Base-by-base conservation (phyloP, 2,797 vertebrate species). In the Picus viridis region DNA sequence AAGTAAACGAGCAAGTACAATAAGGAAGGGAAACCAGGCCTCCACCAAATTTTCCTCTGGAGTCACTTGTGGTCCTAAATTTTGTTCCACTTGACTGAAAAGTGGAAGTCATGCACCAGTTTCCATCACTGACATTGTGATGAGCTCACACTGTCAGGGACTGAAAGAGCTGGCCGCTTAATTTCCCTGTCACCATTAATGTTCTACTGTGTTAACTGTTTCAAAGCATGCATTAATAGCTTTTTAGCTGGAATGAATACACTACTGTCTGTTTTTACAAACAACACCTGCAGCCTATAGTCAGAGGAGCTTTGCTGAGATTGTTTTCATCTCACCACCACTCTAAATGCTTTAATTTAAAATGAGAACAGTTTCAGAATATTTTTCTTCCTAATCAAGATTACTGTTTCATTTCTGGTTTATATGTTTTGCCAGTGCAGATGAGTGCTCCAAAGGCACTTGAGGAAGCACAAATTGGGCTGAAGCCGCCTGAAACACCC, bases 61-160 rank as follows among this genome's bases (percentile, higher is more conserved):
- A 93, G 36, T 74, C 14, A 80, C 20, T 63, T 51, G 45, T 64
- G 23, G 49, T 58, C 83, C 72, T 74, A 53, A 59, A 39, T 83
- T 91, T 81, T 70, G 83, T 83, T 89, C 53, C 67, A 73, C 59
- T 80, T 81, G 75, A 85, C 65, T 65, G n/a, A 75, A 68, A 91
- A 95, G 53, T 36, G 13, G 22, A 91, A 89, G 53, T 73, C 90
- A 64, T 19, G 1, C 36, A 82, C 68, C 41, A 82, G 36, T 64
- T 92, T 74, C 83, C 74, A 83, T 74, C 51, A 75, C 1, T 53
- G 45, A 56, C 26, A 77, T 43, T 77, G 39, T 56, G 72, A 7
- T 36, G 14, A 20, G 19, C 34, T 93, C 14, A 75, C 90, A 85
- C 83, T 73, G 51, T 36, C 49, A 85, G 41, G 74, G 23, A 94